Evolutionary conservation across 2,113 vertebrate species (phyloP).

Genomic region (Paramisgurnus dabryanus): DNA sequence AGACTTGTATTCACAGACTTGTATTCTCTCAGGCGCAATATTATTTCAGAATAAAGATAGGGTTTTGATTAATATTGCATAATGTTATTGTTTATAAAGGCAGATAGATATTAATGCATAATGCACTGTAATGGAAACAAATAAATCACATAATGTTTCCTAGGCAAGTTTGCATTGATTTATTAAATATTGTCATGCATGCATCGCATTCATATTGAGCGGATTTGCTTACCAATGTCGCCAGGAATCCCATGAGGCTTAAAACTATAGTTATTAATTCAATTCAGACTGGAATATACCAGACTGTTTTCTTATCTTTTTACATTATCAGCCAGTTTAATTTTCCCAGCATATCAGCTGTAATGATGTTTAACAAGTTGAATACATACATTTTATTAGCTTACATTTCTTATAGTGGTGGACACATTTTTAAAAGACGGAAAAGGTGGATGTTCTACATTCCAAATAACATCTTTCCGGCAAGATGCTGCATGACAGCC

Average conservation of each 20-base stretch:
- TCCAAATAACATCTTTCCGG: neutral
- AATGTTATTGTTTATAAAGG: neutral
- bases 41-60: neutral
- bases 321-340: neutral
- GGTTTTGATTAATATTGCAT: slow-evolving; percentile 28
- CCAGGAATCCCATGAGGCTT: slow-evolving; percentile 12
- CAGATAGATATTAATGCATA: slow-evolving; percentile 23
- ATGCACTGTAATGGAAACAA: neutral
- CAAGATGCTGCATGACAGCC: neutral
- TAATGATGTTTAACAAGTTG: neutral
- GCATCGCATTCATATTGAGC: slow-evolving; percentile 22
- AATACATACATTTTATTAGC: neutral
- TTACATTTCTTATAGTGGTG: neutral
- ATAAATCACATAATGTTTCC: neutral
- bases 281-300: neutral
- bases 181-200: slow-evolving; percentile 1
- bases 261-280: slow-evolving; percentile 22
- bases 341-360: neutral
- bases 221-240: slow-evolving; percentile 19
- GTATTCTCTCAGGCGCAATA: slow-evolving; percentile 5
- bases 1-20: neutral
- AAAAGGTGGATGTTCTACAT: neutral
- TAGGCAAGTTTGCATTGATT: slow-evolving; percentile 31
- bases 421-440: neutral
- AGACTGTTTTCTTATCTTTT: neutral